These are phyloP conservation scores for Microtus agrestis DNA, from an alignment of 2,797 vertebrate species.

Conservation along the genomic window DNA sequence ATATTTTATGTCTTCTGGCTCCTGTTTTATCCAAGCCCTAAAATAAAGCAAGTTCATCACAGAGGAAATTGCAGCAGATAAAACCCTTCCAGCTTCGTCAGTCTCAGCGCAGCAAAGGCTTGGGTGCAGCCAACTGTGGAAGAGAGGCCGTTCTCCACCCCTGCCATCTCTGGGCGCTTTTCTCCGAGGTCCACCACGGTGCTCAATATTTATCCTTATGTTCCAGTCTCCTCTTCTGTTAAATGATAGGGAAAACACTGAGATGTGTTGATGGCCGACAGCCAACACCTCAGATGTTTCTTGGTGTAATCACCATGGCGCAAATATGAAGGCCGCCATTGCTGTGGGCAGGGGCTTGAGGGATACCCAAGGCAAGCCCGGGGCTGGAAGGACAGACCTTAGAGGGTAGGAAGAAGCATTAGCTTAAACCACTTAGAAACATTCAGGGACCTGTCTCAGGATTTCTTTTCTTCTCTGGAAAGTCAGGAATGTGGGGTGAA, in stretches of 20 bases:
- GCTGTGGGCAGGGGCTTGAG: not conserved
- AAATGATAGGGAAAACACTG: not conserved
- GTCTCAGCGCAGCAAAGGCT: not conserved
- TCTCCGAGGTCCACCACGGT: not conserved
- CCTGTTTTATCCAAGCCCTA: not conserved
- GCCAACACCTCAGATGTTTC: not conserved
- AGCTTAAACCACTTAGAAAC: not conserved
- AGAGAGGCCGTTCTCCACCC: not conserved
- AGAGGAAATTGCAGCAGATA: not conserved
- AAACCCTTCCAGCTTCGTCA: not conserved
- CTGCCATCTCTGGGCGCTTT: not conserved
- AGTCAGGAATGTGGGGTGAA: not conserved
- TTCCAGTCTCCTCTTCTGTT: constrained; percentile 17
- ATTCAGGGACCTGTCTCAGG: not conserved
- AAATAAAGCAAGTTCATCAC: not conserved
- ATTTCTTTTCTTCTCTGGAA: not conserved
- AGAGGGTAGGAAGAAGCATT: not conserved
- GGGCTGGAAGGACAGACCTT: not conserved
- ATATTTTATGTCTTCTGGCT: not conserved
- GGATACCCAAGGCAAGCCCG: too few species aligned
- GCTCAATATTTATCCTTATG: constrained; percentile 14
- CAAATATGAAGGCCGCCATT: not conserved
- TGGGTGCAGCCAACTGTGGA: not conserved
- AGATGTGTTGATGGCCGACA: not conserved
- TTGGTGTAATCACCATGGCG: not conserved